A percentile compares a stretch with the other conserved stretches of the same genome.
Evolutionary conservation across 2,888 invertebrate species (phyloP).

Genomic region (Dyspetes luteomarginatus): DNA sequence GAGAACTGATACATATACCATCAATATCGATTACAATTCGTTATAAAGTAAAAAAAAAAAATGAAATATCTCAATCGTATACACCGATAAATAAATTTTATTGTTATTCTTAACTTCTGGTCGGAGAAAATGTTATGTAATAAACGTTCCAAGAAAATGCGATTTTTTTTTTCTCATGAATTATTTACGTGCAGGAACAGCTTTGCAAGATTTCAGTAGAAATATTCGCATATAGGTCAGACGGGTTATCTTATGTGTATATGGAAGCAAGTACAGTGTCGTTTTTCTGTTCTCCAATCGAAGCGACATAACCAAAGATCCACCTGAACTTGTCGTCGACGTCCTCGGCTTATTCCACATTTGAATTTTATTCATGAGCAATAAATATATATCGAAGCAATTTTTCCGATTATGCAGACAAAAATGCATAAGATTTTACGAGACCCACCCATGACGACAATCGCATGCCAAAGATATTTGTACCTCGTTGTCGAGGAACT

Average conservation of each 20-base stretch:
- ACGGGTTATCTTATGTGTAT: neutral
- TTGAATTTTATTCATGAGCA: conserved; percentile 22
- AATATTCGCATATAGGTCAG: conserved; percentile 35
- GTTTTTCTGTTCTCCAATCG: neutral
- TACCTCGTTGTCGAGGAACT: conserved; percentile 10
- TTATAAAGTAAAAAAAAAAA: neutral
- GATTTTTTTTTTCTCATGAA: conserved; percentile 38
- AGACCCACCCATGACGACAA: neutral
- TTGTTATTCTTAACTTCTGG: neutral
- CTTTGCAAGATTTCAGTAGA: conserved; percentile 29
- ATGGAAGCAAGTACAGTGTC: neutral
- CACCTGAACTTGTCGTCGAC: neutral
- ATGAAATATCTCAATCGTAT: neutral
- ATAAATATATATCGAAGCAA: conserved; percentile 18
- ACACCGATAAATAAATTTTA: neutral
- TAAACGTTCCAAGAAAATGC: neutral
- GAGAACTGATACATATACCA: conserved; percentile 36
- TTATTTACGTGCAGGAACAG: conserved; percentile 7
- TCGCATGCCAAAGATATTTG: conserved; percentile 1
- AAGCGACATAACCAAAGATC: neutral
- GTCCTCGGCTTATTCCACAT: neutral
- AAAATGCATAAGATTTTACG: neutral
- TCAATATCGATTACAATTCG: conserved; percentile 47
- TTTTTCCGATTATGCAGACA: neutral
- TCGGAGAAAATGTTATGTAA: conserved; percentile 15